Evolutionary conservation across 2,888 invertebrate species (phyloP).

Genomic region (Subacronicta megacephala): DNA sequence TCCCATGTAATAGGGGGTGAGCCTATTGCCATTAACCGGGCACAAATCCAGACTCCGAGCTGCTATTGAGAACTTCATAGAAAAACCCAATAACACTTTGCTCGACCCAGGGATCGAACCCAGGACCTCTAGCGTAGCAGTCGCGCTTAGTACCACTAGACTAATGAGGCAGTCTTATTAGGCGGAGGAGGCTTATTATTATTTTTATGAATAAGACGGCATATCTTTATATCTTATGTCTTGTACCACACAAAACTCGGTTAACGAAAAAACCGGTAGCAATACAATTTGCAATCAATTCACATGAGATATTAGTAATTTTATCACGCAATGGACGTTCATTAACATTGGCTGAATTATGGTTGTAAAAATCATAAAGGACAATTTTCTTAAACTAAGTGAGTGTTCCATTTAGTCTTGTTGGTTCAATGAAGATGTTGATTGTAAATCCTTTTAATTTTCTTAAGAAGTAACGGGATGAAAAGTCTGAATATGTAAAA

Average conservation of each 20-base stretch:
- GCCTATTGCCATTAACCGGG: no score
- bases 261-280: constrained; percentile 62
- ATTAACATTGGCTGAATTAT: constrained; percentile 48
- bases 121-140: no score
- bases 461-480: no score
- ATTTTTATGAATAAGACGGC: background rate
- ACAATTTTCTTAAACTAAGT: constrained; percentile 29
- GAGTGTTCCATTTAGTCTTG: constrained; percentile 26
- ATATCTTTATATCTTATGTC: constrained; percentile 2
- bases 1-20: no score
- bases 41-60: no score
- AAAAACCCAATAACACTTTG: no score
- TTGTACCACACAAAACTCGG: constrained; percentile 44
- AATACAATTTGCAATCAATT: constrained; percentile 63
- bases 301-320: constrained; percentile 53
- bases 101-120: no score
- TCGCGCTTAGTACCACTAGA: no score
- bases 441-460: background rate
- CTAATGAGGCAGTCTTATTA: no score
- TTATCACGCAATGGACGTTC: constrained; percentile 38
- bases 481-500: no score
- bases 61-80: no score
- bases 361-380: constrained; percentile 39
- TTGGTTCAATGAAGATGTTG: constrained; percentile 1
- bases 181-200: no score